A percentile compares a stretch with the other conserved stretches of the same genome.
Conservation (phyloP, 2,888 invertebrate genomes). For the Ophion obscuratus region DNA sequence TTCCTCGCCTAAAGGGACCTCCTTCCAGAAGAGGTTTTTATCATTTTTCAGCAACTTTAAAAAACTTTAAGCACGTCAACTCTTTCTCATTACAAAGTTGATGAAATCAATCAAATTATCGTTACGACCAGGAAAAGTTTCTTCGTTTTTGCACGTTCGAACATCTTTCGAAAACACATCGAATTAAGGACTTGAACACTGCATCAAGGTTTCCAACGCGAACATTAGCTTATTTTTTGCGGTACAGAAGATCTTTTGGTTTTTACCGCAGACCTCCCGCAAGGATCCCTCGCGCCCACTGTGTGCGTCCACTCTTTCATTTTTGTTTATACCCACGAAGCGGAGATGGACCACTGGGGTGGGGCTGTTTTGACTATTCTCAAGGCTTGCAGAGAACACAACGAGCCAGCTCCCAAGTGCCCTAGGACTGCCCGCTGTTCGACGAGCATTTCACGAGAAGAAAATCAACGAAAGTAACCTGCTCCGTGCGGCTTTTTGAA, state of each 20-base stretch:
- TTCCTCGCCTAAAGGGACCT: too few relatives aligned
- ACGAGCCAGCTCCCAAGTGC: conserved; percentile 35
- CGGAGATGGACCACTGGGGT: conserved; percentile 72
- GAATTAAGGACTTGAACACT: not conserved
- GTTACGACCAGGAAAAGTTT: not conserved
- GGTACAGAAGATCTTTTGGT: not conserved
- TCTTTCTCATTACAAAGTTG: too few relatives aligned
- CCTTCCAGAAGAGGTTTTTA: too few relatives aligned
- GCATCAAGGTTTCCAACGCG: not conserved
- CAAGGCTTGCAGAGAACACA: conserved; percentile 59
- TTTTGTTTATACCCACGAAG: conserved; percentile 65
- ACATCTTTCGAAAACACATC: not conserved
- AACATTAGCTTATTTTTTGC: not conserved
- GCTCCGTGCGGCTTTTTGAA: conserved; percentile 53
- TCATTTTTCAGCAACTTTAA: too few relatives aligned
- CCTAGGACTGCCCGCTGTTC: conserved; percentile 48
- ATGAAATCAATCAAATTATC: not conserved
- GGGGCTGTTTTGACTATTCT: conserved; percentile 79
- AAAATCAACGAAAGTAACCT: conserved; percentile 48
- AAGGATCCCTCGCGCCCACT: conserved; percentile 64
- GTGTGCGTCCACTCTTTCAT: conserved; percentile 65
- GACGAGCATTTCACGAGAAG: conserved; percentile 47
- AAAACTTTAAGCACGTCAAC: too few relatives aligned
- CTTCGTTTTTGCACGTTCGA: not conserved
- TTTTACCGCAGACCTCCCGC: conserved; percentile 51